Evolutionary conservation across 2,888 invertebrate genomes (phyloP), one percentile per base, ranked within the genome.

Genomic region (Pseudolycoriella hygida): DNA sequence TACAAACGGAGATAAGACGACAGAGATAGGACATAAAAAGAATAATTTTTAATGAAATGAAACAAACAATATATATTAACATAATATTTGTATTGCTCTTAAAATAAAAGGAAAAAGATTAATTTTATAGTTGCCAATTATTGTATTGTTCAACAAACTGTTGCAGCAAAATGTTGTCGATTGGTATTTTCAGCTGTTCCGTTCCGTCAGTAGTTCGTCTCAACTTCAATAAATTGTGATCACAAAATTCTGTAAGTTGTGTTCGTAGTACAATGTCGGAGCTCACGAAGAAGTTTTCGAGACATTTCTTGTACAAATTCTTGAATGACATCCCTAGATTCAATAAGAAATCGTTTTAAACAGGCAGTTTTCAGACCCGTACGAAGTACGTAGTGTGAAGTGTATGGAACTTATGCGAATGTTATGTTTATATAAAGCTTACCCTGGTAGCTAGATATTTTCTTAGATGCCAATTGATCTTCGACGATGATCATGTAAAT

Each of bases 241-340:
- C 96, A 42, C 87, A 68, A 65, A 96, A 97, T 67, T 97, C 97
- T 0, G 87, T 92, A 2, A 97, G 70, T 57, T 94, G 92, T 4
- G 92, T 84, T 52, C 92, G 74, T 47, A 97, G 65, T 0, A 90
- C 90, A 45, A 86, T 70, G 64, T 97, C 94, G 0, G 89, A 88
- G 60, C 89, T 94, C 1, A 92, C 94, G 32, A 94, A 69, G 64
- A 96, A 94, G 17, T 78, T 76, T 63, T 93, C 92, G 37, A 93
- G 74, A 54, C 88, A 85, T 51, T 77, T 72, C 50, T 78, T 76
- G 62, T 93, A 94, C 25, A 90, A 64, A 53, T 90, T 87, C 60
- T 83, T 84, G 60, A 96, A 92, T 0, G 87, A 73, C 64, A 96
- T 74, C 18, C 94, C 90, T 82, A 54, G 41, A 59, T 61, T 51